Conservation (phyloP, 2,113 vertebrate species). For the Aramus guarauna region DNA sequence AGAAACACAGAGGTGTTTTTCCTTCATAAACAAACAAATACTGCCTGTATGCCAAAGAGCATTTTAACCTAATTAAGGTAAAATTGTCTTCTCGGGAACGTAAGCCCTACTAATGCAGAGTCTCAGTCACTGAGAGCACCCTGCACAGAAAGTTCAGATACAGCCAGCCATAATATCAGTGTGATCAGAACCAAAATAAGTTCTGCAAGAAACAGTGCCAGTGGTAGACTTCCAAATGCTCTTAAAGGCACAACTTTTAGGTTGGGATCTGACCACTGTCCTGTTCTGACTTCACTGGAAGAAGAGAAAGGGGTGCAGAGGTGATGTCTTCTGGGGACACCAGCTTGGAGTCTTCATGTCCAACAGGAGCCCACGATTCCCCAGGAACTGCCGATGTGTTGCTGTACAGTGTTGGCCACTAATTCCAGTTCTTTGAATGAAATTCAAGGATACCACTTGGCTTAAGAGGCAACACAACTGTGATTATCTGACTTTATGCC, state of each 20-base stretch:
- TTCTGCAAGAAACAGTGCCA: not conserved
- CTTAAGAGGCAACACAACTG: not conserved
- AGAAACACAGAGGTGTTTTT: not conserved
- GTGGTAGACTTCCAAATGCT: not conserved
- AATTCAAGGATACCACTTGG: not conserved
- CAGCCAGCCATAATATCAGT: not conserved
- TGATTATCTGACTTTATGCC: not conserved
- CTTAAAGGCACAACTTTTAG: not conserved
- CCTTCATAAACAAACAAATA: not conserved
- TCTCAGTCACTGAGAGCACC: not conserved
- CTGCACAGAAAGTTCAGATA: not conserved
- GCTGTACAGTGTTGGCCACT: not conserved
- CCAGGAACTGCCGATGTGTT: not conserved
- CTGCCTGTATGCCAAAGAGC: not conserved
- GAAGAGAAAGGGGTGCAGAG: not conserved
- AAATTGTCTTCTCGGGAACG: not conserved
- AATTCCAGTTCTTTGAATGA: not conserved
- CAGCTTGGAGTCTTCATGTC: not conserved
- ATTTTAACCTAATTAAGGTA: not conserved
- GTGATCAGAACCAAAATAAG: not conserved
- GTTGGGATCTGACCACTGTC: not conserved
- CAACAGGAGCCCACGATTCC: not conserved
- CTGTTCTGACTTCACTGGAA: not conserved
- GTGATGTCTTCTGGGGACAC: not conserved
- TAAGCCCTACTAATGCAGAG: not conserved